Conservation (phyloP, 1,140 invertebrate species). For the Euwallacea similis region DNA sequence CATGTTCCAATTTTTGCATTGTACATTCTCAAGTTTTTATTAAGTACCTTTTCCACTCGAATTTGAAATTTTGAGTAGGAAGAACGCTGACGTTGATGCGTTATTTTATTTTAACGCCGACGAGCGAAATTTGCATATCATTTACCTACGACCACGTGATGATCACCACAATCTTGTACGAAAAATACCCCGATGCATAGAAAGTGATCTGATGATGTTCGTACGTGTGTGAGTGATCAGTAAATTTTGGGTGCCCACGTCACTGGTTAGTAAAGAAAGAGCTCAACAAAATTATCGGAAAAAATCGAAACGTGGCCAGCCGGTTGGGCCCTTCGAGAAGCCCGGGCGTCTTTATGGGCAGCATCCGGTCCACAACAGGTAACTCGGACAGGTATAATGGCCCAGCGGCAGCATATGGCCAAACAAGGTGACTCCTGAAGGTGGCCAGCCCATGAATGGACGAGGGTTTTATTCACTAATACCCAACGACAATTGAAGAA, state of each 20-base stretch:
- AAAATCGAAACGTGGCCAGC: slow-evolving; percentile 24
- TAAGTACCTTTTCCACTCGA: too few species aligned
- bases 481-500: background rate
- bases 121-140: slow-evolving; percentile 21
- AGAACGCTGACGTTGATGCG: slow-evolving; percentile 14
- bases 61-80: slow-evolving; percentile 10
- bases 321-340: slow-evolving; percentile 14
- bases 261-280: slow-evolving; percentile 15
- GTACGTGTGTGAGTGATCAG: background rate
- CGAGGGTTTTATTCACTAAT: slow-evolving; percentile 22
- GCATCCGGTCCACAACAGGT: slow-evolving; percentile 32
- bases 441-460: slow-evolving; percentile 18
- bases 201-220: background rate
- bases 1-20: too few species aligned
- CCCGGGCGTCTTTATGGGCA: slow-evolving; percentile 28
- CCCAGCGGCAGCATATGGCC: slow-evolving; percentile 28
- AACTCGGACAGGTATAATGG: slow-evolving; percentile 34
- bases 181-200: background rate
- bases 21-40: too few species aligned
- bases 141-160: slow-evolving; percentile 22
- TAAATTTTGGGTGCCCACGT: background rate
- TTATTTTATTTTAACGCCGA: slow-evolving; percentile 12
- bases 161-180: background rate
- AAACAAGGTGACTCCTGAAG: slow-evolving; percentile 31
- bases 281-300: slow-evolving; percentile 29